phyloP scores from a whole-genome alignment of 2,888 invertebrate genomes.

The Aelia acuminata region DNA sequence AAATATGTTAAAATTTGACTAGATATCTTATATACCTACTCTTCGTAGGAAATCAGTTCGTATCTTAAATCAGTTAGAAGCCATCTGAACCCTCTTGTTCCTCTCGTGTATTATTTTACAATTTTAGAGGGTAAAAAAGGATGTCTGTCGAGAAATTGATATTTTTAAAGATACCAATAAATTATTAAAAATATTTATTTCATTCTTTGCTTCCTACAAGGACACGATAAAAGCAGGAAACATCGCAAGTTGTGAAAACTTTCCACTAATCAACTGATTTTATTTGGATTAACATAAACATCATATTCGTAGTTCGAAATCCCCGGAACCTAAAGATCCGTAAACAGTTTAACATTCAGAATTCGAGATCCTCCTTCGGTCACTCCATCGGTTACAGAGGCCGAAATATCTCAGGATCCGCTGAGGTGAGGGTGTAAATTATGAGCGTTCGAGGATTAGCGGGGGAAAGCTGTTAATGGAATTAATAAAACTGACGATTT shows the following conservation, averaged over 20 bases:
- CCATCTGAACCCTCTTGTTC: too few relatives aligned
- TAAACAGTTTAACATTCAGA: constrained; percentile 31
- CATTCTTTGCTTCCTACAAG: not conserved
- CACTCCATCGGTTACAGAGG: not conserved
- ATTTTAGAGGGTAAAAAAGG: too few relatives aligned
- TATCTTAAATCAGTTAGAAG: too few relatives aligned
- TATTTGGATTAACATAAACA: not conserved
- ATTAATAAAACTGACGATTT: constrained; percentile 47
- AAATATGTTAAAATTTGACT: too few relatives aligned
- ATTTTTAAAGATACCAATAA: too few relatives aligned
- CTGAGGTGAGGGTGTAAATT: constrained; percentile 35
- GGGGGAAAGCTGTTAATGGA: constrained; percentile 40
- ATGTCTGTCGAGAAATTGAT: too few relatives aligned
- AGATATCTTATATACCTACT: too few relatives aligned
- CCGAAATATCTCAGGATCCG: not conserved
- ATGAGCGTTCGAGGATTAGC: not conserved
- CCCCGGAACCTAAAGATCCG: not conserved
- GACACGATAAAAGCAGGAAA: not conserved
- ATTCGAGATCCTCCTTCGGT: not conserved
- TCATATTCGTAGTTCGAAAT: not conserved
- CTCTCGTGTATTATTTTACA: too few relatives aligned
- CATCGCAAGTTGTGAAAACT: not conserved
- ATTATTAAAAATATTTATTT: too few relatives aligned
- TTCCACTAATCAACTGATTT: not conserved
- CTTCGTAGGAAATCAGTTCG: too few relatives aligned